Evolutionary conservation across 2,888 invertebrate genomes (phyloP).

Genomic region (Drosophila testacea): DNA sequence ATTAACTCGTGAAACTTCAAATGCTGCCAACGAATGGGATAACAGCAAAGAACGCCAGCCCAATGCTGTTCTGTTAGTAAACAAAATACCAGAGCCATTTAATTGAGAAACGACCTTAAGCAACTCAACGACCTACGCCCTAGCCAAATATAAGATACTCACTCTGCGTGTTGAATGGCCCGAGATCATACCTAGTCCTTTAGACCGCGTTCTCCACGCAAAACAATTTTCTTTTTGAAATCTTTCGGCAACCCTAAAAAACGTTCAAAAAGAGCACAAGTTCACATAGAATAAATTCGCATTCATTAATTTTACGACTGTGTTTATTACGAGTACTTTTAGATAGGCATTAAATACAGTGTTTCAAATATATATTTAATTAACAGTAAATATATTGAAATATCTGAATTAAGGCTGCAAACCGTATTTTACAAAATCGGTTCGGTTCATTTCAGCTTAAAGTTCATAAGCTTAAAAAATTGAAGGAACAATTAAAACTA

Average conservation of each 20-base stretch:
- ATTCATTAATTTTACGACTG: conserved; percentile 21
- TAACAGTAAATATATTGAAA: background rate
- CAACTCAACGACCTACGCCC: conserved; percentile 13
- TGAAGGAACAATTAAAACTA: too few relatives aligned
- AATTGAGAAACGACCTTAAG: conserved; percentile 69
- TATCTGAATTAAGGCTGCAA: background rate
- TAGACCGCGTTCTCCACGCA: conserved; percentile 5
- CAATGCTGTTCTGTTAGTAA: conserved; percentile 49
- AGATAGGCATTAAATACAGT: conserved; percentile 14
- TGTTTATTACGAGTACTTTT: conserved; percentile 15
- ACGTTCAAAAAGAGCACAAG: conserved; percentile 12
- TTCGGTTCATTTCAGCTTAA: too few relatives aligned
- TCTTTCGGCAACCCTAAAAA: conserved; percentile 27
- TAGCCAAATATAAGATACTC: conserved; percentile 19
- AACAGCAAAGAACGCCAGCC: conserved; percentile 54
- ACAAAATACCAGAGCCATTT: conserved; percentile 69
- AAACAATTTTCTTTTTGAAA: conserved; percentile 30
- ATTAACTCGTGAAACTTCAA: conserved; percentile 80
- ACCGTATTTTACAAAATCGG: too few relatives aligned
- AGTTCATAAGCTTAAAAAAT: too few relatives aligned
- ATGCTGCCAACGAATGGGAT: conserved; percentile 50
- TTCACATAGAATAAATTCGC: conserved; percentile 14
- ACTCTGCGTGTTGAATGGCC: conserved; percentile 9
- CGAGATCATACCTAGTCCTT: conserved; percentile 25
- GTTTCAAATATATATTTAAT: background rate